phyloP scores from a whole-genome alignment of 2,797 vertebrate genomes.

The Spinus olivaceus region DNA sequence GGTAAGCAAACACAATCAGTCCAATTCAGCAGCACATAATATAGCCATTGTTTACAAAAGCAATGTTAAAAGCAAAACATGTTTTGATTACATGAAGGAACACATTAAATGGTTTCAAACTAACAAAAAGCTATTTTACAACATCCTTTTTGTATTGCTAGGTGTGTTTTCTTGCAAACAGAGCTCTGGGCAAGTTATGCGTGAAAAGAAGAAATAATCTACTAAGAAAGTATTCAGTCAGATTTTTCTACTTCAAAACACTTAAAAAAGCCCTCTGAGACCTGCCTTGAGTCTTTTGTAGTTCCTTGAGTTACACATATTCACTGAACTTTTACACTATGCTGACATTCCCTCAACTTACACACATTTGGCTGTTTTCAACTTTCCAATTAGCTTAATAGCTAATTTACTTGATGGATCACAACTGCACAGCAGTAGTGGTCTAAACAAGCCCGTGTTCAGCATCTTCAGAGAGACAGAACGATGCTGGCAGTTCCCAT shows the following conservation, averaged over 20 bases:
- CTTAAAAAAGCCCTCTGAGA: not conserved
- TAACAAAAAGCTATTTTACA: not conserved
- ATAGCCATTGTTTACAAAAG: not conserved
- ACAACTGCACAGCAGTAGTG: not conserved
- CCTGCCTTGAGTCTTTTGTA: not conserved
- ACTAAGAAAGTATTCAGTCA: not conserved
- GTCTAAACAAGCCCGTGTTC: not conserved
- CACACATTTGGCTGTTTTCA: not conserved
- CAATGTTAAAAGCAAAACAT: constrained; percentile 13
- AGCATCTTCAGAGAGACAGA: not conserved
- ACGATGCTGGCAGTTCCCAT: not conserved
- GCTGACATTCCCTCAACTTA: not conserved
- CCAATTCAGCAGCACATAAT: constrained; percentile 25
- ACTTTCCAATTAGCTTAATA: not conserved
- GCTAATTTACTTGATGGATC: not conserved
- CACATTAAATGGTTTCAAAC: not conserved
- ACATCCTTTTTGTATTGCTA: not conserved
- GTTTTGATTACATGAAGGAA: constrained; percentile 1
- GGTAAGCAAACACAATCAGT: not conserved
- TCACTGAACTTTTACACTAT: not conserved
- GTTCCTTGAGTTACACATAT: not conserved
- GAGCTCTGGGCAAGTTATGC: not conserved
- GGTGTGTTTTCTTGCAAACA: not conserved
- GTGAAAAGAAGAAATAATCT: not conserved
- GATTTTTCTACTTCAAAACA: not conserved